Base-by-base conservation (phyloP, 2,888 invertebrate species). In the Ormia ochracea region DNA sequence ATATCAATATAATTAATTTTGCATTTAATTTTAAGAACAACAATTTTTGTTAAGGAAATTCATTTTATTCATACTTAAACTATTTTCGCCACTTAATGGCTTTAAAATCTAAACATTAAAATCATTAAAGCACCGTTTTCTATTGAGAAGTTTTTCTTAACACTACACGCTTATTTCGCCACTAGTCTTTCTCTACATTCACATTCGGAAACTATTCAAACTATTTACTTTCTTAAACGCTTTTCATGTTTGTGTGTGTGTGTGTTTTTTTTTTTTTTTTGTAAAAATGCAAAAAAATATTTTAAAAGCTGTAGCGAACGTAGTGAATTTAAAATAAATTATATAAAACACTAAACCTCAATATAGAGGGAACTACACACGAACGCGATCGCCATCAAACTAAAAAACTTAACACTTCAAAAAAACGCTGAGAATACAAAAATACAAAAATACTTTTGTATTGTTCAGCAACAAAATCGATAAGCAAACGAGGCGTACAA, bases 301-400 rank as follows among this genome's bases (percentile, higher is more conserved):
- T 28, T 19, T 14, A 7, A 54, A 36, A 23, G 41, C 43, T 33
- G 28, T 61, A 58, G 33, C 31, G n/a, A 50, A 52, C 41, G 21
- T n/a, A 38, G n/a, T 19, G 21, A 45, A 36, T 56, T 43, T 38
- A n/a, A 48, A 45, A 43, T 61, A 36, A 28, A 14, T 6, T 41
- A 50, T 23, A 56, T 43, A 50, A 41, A 52, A 61, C 38, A 61
- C 31, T 4, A 63, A 66, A 58, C 59, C 33, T 81, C 70, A 54
- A 59, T 58, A 73, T 63, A 45, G 66, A 70, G 72, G 74, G 73
- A 72, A 81, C 77, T 81, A 76, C 70, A 82, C 81, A 45, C 81
- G 83, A 82, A 75, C 83, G 81, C 83, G 83, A 82, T 81, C 83
- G 33, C 48, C 66, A 65, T 50, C 75, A 76, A 80, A 83, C 83